Conservation (phyloP, 2,888 invertebrate species). For the Drosophila glabriapex region DNA sequence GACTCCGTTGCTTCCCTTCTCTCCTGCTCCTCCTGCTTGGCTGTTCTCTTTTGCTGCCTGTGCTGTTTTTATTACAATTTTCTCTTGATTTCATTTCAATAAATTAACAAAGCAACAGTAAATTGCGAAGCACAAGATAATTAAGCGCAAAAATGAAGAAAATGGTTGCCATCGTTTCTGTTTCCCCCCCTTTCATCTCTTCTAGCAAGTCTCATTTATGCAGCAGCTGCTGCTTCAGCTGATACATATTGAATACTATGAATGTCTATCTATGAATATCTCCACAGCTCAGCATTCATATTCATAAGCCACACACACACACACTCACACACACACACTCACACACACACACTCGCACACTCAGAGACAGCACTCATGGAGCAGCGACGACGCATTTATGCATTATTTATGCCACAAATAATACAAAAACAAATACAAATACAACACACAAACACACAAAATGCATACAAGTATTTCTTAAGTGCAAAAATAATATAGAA, state of each 20-base stretch:
- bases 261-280: conserved; percentile 26
- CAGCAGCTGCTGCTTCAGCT: conserved; percentile 31
- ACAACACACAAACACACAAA: conserved; percentile 26
- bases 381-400: conserved; percentile 54
- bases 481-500: conserved; percentile 53
- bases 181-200: background rate
- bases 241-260: conserved; percentile 39
- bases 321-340: conserved; percentile 2
- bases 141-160: conserved; percentile 61
- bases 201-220: conserved; percentile 36
- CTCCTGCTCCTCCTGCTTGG: background rate
- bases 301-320: conserved; percentile 49
- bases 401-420: conserved; percentile 64
- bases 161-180: conserved; percentile 36
- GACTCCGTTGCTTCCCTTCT: conserved; percentile 4
- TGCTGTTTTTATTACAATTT: conserved; percentile 54
- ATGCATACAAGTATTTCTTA: conserved; percentile 41
- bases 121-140: conserved; percentile 65
- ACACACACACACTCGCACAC: conserved; percentile 4
- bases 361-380: conserved; percentile 23
- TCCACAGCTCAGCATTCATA: conserved; percentile 50
- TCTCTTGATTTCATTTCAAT: conserved; percentile 78
- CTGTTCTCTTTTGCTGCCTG: background rate
- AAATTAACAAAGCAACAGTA: conserved; percentile 76
- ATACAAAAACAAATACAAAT: conserved; percentile 30